Evolutionary conservation across 2,113 vertebrate species (phyloP).

Genomic region (Harpagus bidentatus): DNA sequence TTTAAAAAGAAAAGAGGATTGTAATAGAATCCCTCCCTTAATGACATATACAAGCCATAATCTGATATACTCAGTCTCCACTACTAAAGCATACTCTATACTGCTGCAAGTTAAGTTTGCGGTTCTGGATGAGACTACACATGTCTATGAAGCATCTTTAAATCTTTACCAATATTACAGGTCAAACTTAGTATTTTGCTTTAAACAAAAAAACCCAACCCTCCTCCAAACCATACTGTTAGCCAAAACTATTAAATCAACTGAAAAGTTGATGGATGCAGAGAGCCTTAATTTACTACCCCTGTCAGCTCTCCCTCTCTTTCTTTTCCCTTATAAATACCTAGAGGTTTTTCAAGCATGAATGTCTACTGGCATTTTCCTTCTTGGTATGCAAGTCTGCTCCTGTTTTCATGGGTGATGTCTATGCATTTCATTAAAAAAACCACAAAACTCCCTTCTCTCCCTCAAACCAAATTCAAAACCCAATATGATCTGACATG

Average conservation of each 20-base stretch:
- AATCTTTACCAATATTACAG: background rate
- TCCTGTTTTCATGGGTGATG: background rate
- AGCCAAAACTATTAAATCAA: background rate
- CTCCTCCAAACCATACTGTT: background rate
- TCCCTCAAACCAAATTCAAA: background rate
- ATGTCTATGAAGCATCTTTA: background rate
- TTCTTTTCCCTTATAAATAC: background rate
- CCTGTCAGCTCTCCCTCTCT: background rate
- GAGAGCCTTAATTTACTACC: background rate
- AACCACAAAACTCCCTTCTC: background rate
- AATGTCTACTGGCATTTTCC: background rate
- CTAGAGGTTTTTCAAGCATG: background rate
- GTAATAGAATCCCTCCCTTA: background rate
- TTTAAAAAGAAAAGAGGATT: slow-evolving; percentile 6
- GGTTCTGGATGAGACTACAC: background rate
- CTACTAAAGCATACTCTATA: background rate
- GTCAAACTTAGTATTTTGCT: background rate
- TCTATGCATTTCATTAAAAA: background rate
- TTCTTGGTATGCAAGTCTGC: background rate
- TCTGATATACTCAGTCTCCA: background rate
- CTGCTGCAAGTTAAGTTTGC: background rate
- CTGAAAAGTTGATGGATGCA: background rate
- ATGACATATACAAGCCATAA: background rate
- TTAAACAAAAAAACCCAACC: background rate
- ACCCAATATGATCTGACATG: background rate